These are phyloP conservation scores for Cephalopachus bancanus DNA, from an alignment of 2,797 vertebrate species.

Conservation along the genomic window DNA sequence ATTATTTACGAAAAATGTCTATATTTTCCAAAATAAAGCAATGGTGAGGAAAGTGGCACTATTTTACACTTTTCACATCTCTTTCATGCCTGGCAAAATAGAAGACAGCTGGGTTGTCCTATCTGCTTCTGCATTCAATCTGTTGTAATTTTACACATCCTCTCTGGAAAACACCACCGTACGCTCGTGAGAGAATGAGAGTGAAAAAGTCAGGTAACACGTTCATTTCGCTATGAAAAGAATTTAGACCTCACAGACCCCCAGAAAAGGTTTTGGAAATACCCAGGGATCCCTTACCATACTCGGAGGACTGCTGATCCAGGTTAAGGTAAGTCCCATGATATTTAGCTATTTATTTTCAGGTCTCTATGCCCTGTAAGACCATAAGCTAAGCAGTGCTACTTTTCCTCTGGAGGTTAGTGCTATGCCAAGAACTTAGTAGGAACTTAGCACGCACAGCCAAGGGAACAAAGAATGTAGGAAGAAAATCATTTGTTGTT, in stretches of 20 bases:
- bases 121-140: neutral
- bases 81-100: neutral
- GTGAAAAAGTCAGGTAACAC: neutral
- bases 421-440: neutral
- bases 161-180: neutral
- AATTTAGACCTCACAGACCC: neutral
- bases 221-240: neutral
- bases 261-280: neutral
- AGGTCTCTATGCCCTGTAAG: neutral
- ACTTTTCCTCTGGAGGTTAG: neutral
- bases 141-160: neutral
- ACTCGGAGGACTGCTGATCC: neutral
- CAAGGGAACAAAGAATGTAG: neutral
- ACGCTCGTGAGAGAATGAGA: neutral
- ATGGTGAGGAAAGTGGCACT: neutral
- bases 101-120: neutral
- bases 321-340: neutral
- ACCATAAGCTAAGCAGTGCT: neutral
- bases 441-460: neutral
- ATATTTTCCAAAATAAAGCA: neutral
- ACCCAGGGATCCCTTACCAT: neutral
- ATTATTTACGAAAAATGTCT: neutral
- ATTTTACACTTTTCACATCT: slow-evolving; percentile 19
- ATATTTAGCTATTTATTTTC: neutral
- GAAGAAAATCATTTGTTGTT: slow-evolving; percentile 41